Conservation (phyloP, 1,140 invertebrate genomes). For the Aphelinus certus region DNA sequence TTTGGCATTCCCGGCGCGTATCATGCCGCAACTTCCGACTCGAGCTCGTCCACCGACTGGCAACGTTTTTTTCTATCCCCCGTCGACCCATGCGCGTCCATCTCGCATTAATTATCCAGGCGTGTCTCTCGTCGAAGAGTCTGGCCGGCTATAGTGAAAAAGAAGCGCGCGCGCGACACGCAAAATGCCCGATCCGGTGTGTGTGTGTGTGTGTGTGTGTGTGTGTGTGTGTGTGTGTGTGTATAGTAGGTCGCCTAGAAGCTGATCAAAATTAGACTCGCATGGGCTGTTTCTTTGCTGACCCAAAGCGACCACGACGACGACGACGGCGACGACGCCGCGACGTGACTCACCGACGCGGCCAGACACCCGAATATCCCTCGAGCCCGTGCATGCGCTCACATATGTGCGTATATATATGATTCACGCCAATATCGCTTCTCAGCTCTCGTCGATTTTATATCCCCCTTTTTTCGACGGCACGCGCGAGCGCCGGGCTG, state of each 20-base stretch:
- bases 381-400: not conserved
- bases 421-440: constrained; percentile 17
- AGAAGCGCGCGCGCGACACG: too few relatives aligned
- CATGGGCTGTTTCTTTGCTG: not conserved
- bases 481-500: not conserved
- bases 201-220: not conserved
- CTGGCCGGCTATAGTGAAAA: not conserved
- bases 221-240: not conserved
- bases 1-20: not conserved
- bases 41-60: too few relatives aligned
- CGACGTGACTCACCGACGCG: constrained; percentile 12
- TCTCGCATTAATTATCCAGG: constrained; percentile 7
- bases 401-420: not conserved
- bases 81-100: not conserved
- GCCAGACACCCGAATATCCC: not conserved
- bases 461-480: constrained; percentile 3
- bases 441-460: not conserved
- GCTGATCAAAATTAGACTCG: constrained; percentile 16
- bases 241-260: not conserved
- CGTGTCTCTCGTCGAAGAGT: not conserved
- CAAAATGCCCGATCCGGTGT: not conserved
- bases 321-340: not conserved
- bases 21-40: constrained; percentile 13
- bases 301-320: not conserved
- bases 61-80: not conserved